These are phyloP conservation scores for Benitochromis conjunctus DNA, from an alignment of 2,113 vertebrate genomes.

Conservation along the genomic window DNA sequence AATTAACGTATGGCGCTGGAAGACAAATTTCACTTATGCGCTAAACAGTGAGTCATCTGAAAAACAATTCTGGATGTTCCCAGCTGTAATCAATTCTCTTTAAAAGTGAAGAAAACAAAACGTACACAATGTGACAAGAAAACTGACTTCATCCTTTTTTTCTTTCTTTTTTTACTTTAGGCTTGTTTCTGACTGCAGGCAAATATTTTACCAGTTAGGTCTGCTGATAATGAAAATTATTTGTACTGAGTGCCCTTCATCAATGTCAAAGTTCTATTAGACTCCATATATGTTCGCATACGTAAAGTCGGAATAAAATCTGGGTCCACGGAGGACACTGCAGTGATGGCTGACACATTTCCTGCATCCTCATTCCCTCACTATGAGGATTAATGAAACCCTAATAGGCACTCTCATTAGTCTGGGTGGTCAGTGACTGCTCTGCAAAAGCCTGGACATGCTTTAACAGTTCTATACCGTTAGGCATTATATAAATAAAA, in stretches of 20 bases:
- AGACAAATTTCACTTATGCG: not conserved
- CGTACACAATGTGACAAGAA: not conserved
- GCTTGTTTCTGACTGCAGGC: not conserved
- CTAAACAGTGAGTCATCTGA: not conserved
- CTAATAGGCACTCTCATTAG: constrained; percentile 49
- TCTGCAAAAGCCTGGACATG: constrained; percentile 24
- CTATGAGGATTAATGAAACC: constrained; percentile 48
- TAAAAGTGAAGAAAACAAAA: not conserved
- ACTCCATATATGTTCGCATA: not conserved
- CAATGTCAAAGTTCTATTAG: not conserved
- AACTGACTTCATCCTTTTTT: not conserved
- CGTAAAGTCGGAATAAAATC: not conserved
- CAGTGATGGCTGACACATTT: constrained; percentile 8
- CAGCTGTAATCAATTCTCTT: constrained; percentile 4
- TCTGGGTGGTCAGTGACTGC: constrained; percentile 32
- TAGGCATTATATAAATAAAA: not conserved
- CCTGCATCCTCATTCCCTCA: constrained; percentile 21
- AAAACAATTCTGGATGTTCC: not conserved
- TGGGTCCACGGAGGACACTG: constrained; percentile 16
- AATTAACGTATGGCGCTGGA: not conserved
- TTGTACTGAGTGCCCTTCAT: not conserved
- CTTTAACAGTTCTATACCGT: not conserved
- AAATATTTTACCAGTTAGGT: not conserved
- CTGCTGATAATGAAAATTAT: not conserved
- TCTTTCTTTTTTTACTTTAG: not conserved